Evolutionary conservation across 2,113 vertebrate genomes (phyloP).

Genomic region (Odobenus rosmarus): DNA sequence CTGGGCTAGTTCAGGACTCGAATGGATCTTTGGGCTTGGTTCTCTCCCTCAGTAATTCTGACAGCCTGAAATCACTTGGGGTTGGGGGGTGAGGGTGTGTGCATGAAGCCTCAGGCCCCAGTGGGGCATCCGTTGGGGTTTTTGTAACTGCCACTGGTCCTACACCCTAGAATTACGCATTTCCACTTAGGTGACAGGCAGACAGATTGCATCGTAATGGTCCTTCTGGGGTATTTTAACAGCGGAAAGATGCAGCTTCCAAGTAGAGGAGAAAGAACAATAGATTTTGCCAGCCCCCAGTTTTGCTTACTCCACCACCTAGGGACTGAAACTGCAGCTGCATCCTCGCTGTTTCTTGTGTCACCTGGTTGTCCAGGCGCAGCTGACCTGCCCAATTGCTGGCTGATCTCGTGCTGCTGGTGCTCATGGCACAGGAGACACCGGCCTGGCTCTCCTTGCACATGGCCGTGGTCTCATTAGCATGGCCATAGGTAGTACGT

Average conservation of each 20-base stretch:
- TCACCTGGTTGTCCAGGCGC: background rate
- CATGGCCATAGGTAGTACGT: background rate
- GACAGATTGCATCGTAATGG: background rate
- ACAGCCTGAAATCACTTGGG: background rate
- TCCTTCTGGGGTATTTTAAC: constrained; percentile 41
- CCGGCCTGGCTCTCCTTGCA: background rate
- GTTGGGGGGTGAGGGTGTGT: background rate
- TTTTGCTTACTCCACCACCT: background rate
- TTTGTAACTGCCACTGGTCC: background rate
- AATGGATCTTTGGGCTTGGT: background rate
- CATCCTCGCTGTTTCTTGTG: background rate
- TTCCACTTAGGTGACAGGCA: background rate
- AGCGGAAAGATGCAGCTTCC: constrained; percentile 15
- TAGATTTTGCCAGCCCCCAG: background rate
- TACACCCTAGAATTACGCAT: background rate
- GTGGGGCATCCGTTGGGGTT: background rate
- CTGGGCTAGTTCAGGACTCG: background rate
- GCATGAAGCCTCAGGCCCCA: too few relatives aligned
- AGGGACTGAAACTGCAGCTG: background rate
- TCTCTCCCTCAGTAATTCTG: background rate
- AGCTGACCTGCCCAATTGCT: background rate
- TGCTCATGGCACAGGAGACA: background rate
- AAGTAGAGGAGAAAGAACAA: background rate
- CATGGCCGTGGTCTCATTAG: background rate
- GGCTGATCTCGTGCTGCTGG: background rate